phyloP scores from a whole-genome alignment of 2,113 vertebrate genomes.

The Mohoua ochrocephala region DNA sequence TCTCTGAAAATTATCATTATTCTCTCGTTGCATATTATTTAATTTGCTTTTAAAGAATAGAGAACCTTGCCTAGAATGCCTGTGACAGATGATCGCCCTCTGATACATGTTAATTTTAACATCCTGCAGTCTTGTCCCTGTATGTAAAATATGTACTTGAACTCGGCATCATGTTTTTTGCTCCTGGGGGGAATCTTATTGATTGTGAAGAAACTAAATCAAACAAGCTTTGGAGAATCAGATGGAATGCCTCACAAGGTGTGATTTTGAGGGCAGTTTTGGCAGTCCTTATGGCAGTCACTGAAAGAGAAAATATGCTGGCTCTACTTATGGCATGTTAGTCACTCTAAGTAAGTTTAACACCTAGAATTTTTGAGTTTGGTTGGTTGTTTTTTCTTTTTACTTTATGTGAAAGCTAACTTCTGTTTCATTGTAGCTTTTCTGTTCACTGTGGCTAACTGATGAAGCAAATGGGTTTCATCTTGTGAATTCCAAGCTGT shows the following conservation, averaged over 20 bases:
- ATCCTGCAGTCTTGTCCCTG: neutral
- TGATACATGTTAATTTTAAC: neutral
- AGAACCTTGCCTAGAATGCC: neutral
- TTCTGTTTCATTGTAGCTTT: neutral
- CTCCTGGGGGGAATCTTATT: neutral
- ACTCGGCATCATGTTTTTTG: neutral
- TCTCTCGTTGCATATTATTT: neutral
- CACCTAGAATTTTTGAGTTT: neutral
- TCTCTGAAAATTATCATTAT: neutral
- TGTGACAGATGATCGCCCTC: neutral
- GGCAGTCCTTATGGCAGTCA: neutral
- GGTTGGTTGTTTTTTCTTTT: no score
- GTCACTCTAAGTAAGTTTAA: neutral
- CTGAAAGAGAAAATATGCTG: neutral
- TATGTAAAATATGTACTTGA: neutral
- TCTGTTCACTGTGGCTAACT: neutral
- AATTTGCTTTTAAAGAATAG: neutral
- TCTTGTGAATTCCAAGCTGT: neutral
- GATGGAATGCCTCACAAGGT: neutral
- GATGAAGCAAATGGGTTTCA: neutral
- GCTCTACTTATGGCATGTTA: accelerated
- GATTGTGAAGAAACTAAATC: neutral
- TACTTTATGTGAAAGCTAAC: neutral
- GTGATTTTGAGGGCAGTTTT: neutral
- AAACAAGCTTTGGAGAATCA: neutral